A percentile compares a stretch with the other conserved stretches of the same genome.
Conservation (phyloP, 2,888 invertebrate species). For the Ochropleura plecta region DNA sequence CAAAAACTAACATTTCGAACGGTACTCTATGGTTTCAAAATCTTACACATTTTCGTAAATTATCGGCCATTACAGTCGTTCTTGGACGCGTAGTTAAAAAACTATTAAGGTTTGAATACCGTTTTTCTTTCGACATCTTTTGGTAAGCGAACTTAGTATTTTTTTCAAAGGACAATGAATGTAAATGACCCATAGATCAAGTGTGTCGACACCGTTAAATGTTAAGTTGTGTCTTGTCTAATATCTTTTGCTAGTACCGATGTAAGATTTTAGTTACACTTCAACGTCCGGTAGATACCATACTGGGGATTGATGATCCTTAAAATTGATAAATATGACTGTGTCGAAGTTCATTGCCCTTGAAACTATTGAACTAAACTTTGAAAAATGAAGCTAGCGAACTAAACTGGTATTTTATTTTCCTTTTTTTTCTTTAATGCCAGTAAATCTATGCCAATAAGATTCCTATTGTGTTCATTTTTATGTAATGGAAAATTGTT, state of each 20-base stretch:
- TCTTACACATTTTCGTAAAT: constrained; percentile 50
- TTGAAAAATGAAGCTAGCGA: neutral
- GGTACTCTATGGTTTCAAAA: constrained; percentile 51
- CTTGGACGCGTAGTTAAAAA: constrained; percentile 50
- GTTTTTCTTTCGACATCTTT: constrained; percentile 44
- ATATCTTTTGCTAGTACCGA: constrained; percentile 13
- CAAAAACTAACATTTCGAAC: constrained; percentile 39
- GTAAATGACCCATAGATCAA: constrained; percentile 7
- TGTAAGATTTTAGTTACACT: constrained; percentile 20
- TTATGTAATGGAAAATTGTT: too few species aligned
- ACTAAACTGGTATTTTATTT: too few species aligned
- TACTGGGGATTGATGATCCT: constrained; percentile 13
- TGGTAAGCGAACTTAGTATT: constrained; percentile 6
- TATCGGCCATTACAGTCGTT: constrained; percentile 33
- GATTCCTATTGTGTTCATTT: too few species aligned
- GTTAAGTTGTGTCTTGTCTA: constrained; percentile 14
- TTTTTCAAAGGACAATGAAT: constrained; percentile 5
- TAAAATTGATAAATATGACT: constrained; percentile 8
- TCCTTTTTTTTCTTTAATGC: too few species aligned
- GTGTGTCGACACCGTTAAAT: constrained; percentile 34
- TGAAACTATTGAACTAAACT: neutral
- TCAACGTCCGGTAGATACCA: constrained; percentile 2
- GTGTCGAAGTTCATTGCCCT: constrained; percentile 25
- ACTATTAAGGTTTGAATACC: constrained; percentile 52
- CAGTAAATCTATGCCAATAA: too few species aligned